Evolutionary conservation across 2,888 invertebrate genomes (phyloP), one percentile per base, ranked within the genome.

Genomic region (Strigamia transsilvanica): DNA sequence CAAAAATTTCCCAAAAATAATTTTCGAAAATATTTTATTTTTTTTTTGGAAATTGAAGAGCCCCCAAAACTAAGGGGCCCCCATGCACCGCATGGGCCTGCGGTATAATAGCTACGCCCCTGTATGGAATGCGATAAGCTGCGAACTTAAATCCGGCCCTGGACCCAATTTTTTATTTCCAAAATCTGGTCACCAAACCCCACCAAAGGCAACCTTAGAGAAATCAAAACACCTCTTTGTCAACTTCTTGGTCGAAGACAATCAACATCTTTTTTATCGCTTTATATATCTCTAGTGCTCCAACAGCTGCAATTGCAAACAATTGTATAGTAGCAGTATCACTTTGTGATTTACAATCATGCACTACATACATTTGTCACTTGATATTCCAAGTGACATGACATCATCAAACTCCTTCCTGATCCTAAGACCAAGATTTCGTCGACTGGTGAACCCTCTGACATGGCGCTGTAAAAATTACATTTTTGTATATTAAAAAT

Each of bases 281-380:
- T 83, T 91, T 91, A 88, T 93, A 96, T 15, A 94, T 91, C 82
- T 93, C 92, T 77, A 93, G 86, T 9, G 94, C 93, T 83, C 27
- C 73, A 93, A 91, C 85, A 92, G 90, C n/a, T 46, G 18, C 21
- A 82, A 77, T 73, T 56, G 1, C 46, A 61, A 66, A 32, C 73
- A 23, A 66, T 51, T 18, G 18, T 32, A 10, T n/a, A 18, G 77
- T 73, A 38, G 2, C 27, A 27, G 38, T 9, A 32, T 38, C 21
- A 9, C 34, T 12, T 23, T 32, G 12, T 21, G 23, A 79, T 23
- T 51, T 32, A 38, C 84, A 87, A 87, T 87, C 84, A 38, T 38
- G 38, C 2, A 38, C 2, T 38, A 10, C 78, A 90, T 86, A 66
- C 90, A 90, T 81, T 90, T 89, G 73, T 88, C 88, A 78, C 90